These are phyloP conservation scores for Eupleurogrammus muticus DNA, from an alignment of 2,797 vertebrate species.

Conservation along the genomic window DNA sequence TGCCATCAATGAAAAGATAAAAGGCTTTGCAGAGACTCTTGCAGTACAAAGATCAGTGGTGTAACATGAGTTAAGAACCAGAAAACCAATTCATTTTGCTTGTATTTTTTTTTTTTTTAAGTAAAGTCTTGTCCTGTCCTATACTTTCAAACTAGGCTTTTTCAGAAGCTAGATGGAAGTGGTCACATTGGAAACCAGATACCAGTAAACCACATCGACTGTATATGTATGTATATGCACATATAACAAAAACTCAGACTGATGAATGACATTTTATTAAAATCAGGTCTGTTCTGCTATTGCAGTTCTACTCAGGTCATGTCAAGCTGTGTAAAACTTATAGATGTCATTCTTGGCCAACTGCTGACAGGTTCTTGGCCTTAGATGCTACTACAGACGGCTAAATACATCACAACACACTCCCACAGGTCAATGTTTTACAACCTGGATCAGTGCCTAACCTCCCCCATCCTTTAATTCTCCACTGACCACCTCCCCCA, in stretches of 20 bases:
- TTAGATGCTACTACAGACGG: conserved; percentile 11
- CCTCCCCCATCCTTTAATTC: conserved; percentile 66
- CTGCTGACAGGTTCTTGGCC: conserved; percentile 43
- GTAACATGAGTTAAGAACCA: background rate
- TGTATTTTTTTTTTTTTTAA: conserved; percentile 12
- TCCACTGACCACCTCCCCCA: conserved; percentile 50
- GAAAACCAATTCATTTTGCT: background rate
- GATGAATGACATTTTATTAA: background rate
- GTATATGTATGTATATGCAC: background rate
- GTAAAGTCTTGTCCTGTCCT: background rate
- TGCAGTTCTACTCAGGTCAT: background rate
- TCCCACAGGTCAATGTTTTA: conserved; percentile 55
- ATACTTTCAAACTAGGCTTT: background rate
- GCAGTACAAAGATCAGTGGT: background rate
- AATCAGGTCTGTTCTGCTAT: background rate
- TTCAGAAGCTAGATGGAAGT: background rate
- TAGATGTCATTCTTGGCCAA: conserved; percentile 11
- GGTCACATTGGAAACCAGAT: background rate
- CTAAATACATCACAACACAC: conserved; percentile 24
- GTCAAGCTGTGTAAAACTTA: conserved; percentile 4
- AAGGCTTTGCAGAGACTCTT: background rate
- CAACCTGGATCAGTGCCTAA: conserved; percentile 46
- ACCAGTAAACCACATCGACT: background rate
- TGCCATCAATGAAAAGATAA: background rate
- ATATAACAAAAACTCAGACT: background rate